A percentile compares a stretch with the other conserved stretches of the same genome.
These are phyloP conservation scores for Pomatostomus ruficeps DNA, from an alignment of 2,113 vertebrate species.

Conservation along the genomic window DNA sequence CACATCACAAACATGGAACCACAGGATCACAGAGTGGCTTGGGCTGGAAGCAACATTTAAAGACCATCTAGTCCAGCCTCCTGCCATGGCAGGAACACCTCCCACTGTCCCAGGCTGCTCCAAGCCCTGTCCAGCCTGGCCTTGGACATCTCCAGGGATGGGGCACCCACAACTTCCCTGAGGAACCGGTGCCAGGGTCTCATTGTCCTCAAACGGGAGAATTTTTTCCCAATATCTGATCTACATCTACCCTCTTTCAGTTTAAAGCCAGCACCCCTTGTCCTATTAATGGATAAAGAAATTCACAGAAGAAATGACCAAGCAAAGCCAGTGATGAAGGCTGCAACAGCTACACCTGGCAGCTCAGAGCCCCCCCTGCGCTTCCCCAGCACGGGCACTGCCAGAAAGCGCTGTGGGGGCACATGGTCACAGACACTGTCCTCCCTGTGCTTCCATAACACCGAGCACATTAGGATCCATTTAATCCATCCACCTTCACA, in stretches of 20 bases:
- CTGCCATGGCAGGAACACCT: neutral
- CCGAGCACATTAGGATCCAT: neutral
- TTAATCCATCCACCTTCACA: slow-evolving; percentile 11
- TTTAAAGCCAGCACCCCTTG: neutral
- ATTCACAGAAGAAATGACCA: neutral
- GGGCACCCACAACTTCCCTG: neutral
- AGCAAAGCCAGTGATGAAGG: slow-evolving; percentile 33
- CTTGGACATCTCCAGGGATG: neutral
- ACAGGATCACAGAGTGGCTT: neutral
- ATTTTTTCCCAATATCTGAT: neutral
- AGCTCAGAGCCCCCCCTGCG: neutral
- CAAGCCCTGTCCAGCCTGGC: neutral
- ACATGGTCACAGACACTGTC: neutral
- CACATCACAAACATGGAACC: neutral
- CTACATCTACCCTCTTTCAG: neutral
- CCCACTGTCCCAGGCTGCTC: neutral
- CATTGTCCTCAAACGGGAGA: neutral
- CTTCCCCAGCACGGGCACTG: neutral
- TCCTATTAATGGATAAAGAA: neutral
- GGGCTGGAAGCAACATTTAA: neutral
- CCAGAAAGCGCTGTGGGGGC: neutral
- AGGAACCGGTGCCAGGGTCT: neutral
- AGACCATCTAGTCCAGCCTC: neutral
- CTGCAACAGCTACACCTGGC: neutral
- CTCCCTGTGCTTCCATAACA: neutral